phyloP scores from a whole-genome alignment of 2,797 vertebrate genomes.

The Melopsittacus undulatus region DNA sequence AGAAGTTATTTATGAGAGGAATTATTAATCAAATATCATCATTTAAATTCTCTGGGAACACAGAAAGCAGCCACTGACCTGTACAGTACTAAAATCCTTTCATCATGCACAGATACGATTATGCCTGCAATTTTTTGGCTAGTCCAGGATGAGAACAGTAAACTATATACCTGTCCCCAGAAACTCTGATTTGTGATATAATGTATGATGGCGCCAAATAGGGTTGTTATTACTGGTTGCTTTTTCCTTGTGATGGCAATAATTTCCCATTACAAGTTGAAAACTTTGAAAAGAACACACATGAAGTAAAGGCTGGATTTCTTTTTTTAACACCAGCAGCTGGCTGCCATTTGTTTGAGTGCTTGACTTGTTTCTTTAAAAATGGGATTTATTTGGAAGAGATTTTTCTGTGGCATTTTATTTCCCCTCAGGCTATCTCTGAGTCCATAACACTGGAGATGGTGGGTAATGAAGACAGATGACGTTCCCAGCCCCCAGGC shows the following conservation, averaged over 20 bases:
- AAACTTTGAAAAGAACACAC: not conserved
- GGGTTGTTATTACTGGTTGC: not conserved
- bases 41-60: not conserved
- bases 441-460: conserved; percentile 20
- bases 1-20: not conserved
- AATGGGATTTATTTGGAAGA: conserved; percentile 54
- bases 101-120: not conserved
- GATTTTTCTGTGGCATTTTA: conserved; percentile 49
- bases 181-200: not conserved
- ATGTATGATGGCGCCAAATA: not conserved
- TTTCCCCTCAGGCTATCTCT: conserved; percentile 37
- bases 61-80: not conserved
- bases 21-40: not conserved
- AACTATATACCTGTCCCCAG: not conserved
- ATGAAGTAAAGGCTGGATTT: not conserved
- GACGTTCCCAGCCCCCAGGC: conserved; percentile 18
- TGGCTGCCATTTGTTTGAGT: conserved; percentile 32
- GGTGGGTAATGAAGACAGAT: conserved; percentile 64
- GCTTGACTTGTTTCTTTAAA: conserved; percentile 55
- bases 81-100: not conserved
- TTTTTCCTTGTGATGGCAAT: not conserved
- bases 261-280: conserved; percentile 4
- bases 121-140: not conserved
- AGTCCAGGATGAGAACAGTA: not conserved
- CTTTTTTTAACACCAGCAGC: conserved; percentile 14